Conservation (phyloP, 2,113 vertebrate species). For the Lanius ludovicianus region DNA sequence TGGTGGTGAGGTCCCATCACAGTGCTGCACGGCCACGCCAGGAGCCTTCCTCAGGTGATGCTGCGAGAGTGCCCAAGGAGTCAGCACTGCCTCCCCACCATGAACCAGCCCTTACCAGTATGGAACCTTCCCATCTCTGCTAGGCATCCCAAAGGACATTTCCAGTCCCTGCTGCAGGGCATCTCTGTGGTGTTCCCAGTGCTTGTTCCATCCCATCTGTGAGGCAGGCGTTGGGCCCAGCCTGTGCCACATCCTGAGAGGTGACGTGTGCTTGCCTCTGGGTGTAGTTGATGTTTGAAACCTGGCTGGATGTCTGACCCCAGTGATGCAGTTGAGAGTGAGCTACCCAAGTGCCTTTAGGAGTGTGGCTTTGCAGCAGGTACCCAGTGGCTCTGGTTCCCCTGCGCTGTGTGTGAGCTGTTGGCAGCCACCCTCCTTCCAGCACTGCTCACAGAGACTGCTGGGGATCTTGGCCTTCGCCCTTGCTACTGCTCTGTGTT, state of each 20-base stretch:
- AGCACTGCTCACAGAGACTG: not conserved
- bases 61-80: rapidly evolving
- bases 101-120: not conserved
- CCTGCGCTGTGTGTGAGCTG: not conserved
- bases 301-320: not conserved
- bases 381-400: rapidly evolving
- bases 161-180: not conserved
- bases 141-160: not conserved
- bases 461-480: not conserved
- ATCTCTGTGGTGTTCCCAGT: not conserved
- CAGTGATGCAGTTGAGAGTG: not conserved
- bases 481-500: not conserved
- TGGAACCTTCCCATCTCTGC: not conserved
- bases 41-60: not conserved
- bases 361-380: not conserved
- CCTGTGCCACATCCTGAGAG: not conserved
- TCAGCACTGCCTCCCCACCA: not conserved
- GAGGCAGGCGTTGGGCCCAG: not conserved
- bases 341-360: not conserved
- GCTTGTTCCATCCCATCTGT: rapidly evolving
- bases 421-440: not conserved
- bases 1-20: not conserved
- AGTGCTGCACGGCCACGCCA: not conserved
- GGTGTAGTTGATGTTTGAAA: not conserved
- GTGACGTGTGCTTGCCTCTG: not conserved